These are phyloP conservation scores for Zaprionus davidi DNA, from an alignment of 1,140 invertebrate species.

Conservation along the genomic window DNA sequence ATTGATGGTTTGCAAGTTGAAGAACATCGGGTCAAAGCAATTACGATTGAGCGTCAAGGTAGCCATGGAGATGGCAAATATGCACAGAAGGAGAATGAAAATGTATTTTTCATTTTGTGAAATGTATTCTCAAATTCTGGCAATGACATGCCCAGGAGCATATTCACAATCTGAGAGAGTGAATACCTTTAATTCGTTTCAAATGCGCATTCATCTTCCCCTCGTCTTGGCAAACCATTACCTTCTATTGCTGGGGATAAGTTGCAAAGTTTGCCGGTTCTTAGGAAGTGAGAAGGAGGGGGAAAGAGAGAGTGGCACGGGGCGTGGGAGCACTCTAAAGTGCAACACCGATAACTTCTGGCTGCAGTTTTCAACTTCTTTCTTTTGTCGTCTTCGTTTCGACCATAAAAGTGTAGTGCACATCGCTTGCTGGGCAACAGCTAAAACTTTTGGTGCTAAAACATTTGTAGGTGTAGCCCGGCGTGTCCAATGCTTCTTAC, in stretches of 20 bases:
- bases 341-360: slow-evolving; percentile 74
- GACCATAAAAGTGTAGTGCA: slow-evolving; percentile 43
- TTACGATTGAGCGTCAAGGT: background rate
- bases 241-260: slow-evolving; percentile 57
- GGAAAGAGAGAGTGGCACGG: background rate
- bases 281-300: background rate
- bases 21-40: background rate
- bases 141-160: background rate
- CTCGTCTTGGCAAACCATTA: slow-evolving; percentile 27
- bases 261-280: slow-evolving; percentile 45
- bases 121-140: background rate
- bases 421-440: slow-evolving; percentile 6
- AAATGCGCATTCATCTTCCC: background rate
- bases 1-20: slow-evolving; percentile 16
- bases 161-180: background rate
- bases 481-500: slow-evolving; percentile 59
- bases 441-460: slow-evolving; percentile 70
- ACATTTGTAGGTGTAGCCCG: slow-evolving; percentile 69
- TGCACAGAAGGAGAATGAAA: background rate
- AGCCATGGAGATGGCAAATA: background rate
- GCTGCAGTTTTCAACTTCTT: slow-evolving; percentile 53
- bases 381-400: slow-evolving; percentile 35
- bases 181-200: slow-evolving; percentile 2
- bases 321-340: slow-evolving; percentile 55
- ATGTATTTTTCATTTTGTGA: background rate